Evolutionary conservation across 2,888 invertebrate genomes (phyloP).

Genomic region (Drosophila anomelani): DNA sequence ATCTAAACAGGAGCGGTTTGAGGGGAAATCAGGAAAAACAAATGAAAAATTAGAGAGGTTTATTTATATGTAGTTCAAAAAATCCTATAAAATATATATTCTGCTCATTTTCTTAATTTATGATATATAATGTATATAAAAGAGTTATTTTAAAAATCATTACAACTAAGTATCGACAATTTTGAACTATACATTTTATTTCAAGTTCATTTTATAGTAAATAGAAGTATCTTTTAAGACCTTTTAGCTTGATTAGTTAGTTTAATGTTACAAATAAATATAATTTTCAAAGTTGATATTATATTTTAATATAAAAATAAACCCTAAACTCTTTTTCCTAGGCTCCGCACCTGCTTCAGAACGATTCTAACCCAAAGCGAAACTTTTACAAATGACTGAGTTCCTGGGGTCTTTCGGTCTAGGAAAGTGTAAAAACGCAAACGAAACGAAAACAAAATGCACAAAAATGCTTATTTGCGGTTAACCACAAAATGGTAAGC

Average conservation of each 20-base stretch:
- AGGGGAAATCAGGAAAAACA: not conserved
- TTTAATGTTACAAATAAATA: not conserved
- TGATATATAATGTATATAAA: not conserved
- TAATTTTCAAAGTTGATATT: not conserved
- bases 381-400: constrained; percentile 49
- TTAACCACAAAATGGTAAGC: constrained; percentile 76
- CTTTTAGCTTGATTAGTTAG: not conserved
- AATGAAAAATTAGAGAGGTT: not conserved
- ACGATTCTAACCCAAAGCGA: constrained; percentile 8
- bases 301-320: not conserved
- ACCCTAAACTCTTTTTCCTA: not conserved
- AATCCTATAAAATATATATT: not conserved
- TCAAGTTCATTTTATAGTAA: not conserved
- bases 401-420: constrained; percentile 37
- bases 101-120: too few species aligned
- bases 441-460: constrained; percentile 67
- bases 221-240: not conserved
- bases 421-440: constrained; percentile 48
- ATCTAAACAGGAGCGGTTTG: constrained; percentile 1
- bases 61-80: too few species aligned
- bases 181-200: not conserved
- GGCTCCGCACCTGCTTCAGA: constrained; percentile 1
- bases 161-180: too few species aligned
- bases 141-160: not conserved
- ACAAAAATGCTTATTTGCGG: constrained; percentile 74